Conservation (phyloP, 2,797 vertebrate genomes). For the Xerus rutilus region DNA sequence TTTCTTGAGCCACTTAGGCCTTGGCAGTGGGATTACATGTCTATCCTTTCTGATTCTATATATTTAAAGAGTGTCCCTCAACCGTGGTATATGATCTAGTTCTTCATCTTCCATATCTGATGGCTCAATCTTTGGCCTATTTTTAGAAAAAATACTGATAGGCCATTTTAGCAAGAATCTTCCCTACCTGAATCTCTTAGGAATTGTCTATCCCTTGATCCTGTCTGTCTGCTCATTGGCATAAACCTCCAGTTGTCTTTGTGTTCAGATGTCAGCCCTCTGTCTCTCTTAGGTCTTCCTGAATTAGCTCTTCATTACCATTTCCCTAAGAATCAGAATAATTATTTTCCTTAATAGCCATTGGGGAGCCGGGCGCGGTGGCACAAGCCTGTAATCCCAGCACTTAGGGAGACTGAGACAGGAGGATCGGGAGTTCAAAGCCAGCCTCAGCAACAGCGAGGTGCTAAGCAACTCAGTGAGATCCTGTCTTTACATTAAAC, state of each 20-base stretch:
- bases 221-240: background rate
- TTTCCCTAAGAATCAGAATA: background rate
- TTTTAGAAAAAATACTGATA: background rate
- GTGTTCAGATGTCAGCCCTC: background rate
- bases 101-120: background rate
- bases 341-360: background rate
- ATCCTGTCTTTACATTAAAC: too few relatives aligned
- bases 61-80: background rate
- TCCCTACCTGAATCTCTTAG: background rate
- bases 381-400: too few relatives aligned
- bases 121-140: background rate
- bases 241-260: too few relatives aligned
- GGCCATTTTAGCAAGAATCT: background rate
- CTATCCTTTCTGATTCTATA: background rate
- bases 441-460: too few relatives aligned
- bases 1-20: background rate
- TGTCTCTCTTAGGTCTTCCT: background rate
- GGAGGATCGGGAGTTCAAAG: too few relatives aligned
- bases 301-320: background rate
- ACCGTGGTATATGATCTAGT: background rate
- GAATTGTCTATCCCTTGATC: background rate
- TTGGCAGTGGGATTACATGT: background rate
- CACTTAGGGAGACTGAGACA: too few relatives aligned
- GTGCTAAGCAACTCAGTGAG: too few relatives aligned
- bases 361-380: background rate